Base-by-base conservation (phyloP, 2,113 vertebrate species). In the Nerophis lumbriciformis region DNA sequence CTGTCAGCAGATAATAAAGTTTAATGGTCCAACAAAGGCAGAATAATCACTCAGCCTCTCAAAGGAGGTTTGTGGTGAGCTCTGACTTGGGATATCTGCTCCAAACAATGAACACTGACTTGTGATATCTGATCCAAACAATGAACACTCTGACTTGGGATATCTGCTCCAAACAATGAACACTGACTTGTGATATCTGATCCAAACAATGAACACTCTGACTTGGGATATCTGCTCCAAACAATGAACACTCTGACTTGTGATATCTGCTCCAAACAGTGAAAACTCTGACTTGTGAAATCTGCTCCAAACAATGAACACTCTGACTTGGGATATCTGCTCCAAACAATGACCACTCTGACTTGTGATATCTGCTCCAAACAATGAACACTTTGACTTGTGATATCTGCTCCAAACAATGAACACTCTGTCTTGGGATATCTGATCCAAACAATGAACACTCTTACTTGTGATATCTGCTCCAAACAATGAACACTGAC, bases 1-100 rank as follows among this genome's bases (percentile, higher is more conserved):
- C 51, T 60, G 45, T 59, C 60, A 44, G 59, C 59, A 63, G 37
- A 51, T 48, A 54, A 47, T 35, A 3, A 28, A 15, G 42, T 66
- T 62, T 37, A 58, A 21, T 58, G 15, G 42, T 10, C 19, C 42
- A 35, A 57, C 61, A 48, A 28, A 53, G 16, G 10, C 39, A 39
- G 13, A 35, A 36, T 58, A 45, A 49, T 61, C 50, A 1, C 35
- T 64, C 55, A 13, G 49, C 35, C 42, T 48, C 52, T 38, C 38
- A 38, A 14, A 9, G 16, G 56, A 48, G 5, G 4, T 38, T 53
- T 5, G 48, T 16, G 61, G 6, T 63, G 52, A 36, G 52, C 6
- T 36, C 39, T 42, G 39, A 45, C 42, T 45, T 12, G 5, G 15
- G 9, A 54, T 9, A n/a, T 7, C 14, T n/a, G 53, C 13, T 38